Base-by-base conservation (phyloP, 2,797 vertebrate species). In the Todus mexicanus region DNA sequence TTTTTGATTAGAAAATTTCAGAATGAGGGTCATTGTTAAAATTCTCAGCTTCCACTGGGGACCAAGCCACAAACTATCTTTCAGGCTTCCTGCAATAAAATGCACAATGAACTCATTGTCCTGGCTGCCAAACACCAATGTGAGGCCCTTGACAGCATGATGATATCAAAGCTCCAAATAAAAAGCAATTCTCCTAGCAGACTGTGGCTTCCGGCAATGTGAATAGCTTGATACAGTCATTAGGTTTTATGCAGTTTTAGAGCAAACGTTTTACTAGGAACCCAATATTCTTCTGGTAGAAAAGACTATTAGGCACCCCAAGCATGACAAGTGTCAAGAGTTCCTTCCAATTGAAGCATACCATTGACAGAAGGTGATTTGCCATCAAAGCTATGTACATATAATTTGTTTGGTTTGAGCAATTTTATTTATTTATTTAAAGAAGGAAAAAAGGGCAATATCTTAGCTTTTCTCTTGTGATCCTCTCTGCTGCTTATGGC, bases 211-310 rank as follows among this genome's bases (percentile, higher is more conserved):
- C 91, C 7, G 5, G 97, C 97, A 88, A 93, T 96, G 87, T 59
- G 87, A 82, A 92, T 64, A 84, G 92, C 91, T 96, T 94, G 97
- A 97, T 96, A 96, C 65, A 81, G 94, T 93, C 97, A 96, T 96
- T 97, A 97, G 96, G 88, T 98, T 98, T 97, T 96, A 97, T 96
- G 96, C 93, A 91, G 91, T 96, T 97, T 97, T 96, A 97, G 91
- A 96, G 95, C 83, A 97, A 98, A 97, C 72, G 65, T 96, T 97
- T 96, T 97, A 97, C 93, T 91, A 96, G 95, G 95, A 97, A 97
- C 91, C 91, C 93, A 97, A 95, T 98, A 97, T 97, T 94, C 87
- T 96, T 93, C 87, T 97, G 92, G 95, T 78, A 92, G 95, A 96
- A 95, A 89, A 94, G 94, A 90, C 96, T 91, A 92, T 97, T 96